Base-by-base conservation (phyloP, 2,113 vertebrate genomes). In the Mungos mungo region DNA sequence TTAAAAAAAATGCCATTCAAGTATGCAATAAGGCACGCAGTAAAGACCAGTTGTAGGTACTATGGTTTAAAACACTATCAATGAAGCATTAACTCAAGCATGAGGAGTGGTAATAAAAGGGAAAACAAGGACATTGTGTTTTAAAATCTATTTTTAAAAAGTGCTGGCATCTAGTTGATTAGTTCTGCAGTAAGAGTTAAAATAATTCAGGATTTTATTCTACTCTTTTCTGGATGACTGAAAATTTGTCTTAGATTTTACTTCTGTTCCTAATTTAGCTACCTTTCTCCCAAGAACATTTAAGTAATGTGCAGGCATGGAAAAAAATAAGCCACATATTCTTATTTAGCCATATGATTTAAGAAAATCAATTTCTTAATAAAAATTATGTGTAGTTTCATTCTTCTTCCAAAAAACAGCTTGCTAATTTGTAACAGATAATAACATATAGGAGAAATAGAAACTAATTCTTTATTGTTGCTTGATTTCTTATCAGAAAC, bases 1-100 rank as follows among this genome's bases (percentile, higher is more conserved):
- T 85, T 84, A 31, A 92, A 93, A 92, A 93, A 93, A 92, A 93
- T 57, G 18, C 18, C 60, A 69, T 83, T 97, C 90, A 92, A 94
- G 60, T 80, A 87, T 87, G 63, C 69, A 93, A 89, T 96, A 96
- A 93, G 89, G 29, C 89, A 89, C 63, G 38, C 54, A 91, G 41
- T 74, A 76, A 97, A 93, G 90, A 86, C 47, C 31, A 72, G 60
- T 69, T 93, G 72, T 82, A 92, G 96, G 86, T 25, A 29, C 2
- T 71, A 50, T 72, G 60, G 57, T 74, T 97, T 93, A 90, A 96
- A 97, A 90, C 63, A 79, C 66, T 47, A 41, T 7, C 33, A 63
- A 63, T 11, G 63, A 83, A 74, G 68, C 54, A 83, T 77, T 92
- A 50, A 65, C 87, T 93, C 90, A 89, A 76, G 80, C 79, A 87